phyloP scores from a whole-genome alignment of 2,888 invertebrate species.

The Palloptera scutellata region DNA sequence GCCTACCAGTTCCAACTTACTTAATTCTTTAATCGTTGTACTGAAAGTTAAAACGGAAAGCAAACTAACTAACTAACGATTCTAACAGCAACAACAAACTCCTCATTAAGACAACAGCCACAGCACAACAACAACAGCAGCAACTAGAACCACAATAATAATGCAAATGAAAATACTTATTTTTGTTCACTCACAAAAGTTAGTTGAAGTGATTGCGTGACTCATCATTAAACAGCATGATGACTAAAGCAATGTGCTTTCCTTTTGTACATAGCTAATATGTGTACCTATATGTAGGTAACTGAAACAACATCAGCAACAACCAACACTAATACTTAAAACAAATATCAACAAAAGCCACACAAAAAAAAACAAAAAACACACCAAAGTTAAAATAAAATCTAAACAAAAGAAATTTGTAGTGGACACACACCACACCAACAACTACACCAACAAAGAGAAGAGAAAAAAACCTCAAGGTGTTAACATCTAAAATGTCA shows the following conservation, averaged over 20 bases:
- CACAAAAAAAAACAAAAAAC: slow-evolving; percentile 21
- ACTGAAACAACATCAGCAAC: slow-evolving; percentile 18
- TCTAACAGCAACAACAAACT: too few species aligned
- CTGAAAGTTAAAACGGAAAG: too few species aligned
- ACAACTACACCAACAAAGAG: slow-evolving; percentile 26
- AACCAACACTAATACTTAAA: not conserved
- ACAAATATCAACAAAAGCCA: slow-evolving; percentile 4
- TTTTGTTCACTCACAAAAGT: too few species aligned
- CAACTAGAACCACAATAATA: too few species aligned
- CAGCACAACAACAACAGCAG: too few species aligned
- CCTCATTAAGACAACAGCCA: too few species aligned
- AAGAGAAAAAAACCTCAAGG: slow-evolving; percentile 32
- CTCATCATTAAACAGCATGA: slow-evolving; percentile 30
- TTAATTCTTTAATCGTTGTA: too few species aligned
- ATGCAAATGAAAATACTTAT: too few species aligned
- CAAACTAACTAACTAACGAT: too few species aligned
- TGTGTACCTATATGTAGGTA: slow-evolving; percentile 30
- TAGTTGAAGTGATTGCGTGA: slow-evolving; percentile 43
- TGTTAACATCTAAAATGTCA: slow-evolving; percentile 38
- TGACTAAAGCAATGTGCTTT: not conserved
- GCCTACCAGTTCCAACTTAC: too few species aligned
- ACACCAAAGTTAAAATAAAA: slow-evolving; percentile 25
- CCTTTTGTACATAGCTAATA: slow-evolving; percentile 18
- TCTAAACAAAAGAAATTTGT: slow-evolving; percentile 15
- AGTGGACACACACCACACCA: not conserved